Percentiles rank a stretch among this genome's conserved stretches.
Evolutionary conservation across 2,888 invertebrate species (phyloP).

Genomic region (Agrilus cyanescens): DNA sequence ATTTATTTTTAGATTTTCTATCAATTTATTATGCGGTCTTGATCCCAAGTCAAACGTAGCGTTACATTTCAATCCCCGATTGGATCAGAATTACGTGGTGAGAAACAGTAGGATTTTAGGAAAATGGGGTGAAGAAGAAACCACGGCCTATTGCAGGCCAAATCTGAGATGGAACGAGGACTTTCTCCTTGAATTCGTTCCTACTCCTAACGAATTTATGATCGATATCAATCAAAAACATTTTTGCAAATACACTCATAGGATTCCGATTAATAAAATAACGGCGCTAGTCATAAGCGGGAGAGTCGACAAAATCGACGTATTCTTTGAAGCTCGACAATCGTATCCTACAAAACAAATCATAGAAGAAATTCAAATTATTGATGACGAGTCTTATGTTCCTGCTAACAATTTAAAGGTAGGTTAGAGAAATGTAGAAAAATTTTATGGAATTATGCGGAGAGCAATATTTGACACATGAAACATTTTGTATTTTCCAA

Average conservation of each 20-base stretch:
- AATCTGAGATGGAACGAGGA: conserved; percentile 38
- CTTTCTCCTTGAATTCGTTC: conserved; percentile 47
- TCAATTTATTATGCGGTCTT: conserved; percentile 45
- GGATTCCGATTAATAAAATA: conserved; percentile 47
- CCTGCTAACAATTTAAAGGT: no score
- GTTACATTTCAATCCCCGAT: conserved; percentile 70
- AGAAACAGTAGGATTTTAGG: conserved; percentile 56
- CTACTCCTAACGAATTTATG: conserved; percentile 48
- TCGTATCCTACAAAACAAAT: no score
- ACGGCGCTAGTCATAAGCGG: conserved; percentile 51
- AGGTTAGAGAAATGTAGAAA: no score
- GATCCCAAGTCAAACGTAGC: conserved; percentile 41
- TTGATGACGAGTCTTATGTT: no score
- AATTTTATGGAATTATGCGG: no score
- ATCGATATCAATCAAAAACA: conserved; percentile 64
- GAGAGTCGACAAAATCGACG: conserved; percentile 44
- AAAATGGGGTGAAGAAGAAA: conserved; percentile 68
- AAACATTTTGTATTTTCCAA: no score
- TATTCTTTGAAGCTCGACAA: conserved; percentile 27
- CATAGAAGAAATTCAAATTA: no score
- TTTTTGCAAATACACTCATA: conserved; percentile 57
- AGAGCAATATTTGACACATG: no score
- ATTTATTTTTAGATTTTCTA: conserved; percentile 43
- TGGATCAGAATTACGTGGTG: conserved; percentile 67
- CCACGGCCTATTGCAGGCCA: conserved; percentile 39